These are phyloP conservation scores for Branchinecta lindahli DNA, from an alignment of 1,140 invertebrate species.

Conservation along the genomic window DNA sequence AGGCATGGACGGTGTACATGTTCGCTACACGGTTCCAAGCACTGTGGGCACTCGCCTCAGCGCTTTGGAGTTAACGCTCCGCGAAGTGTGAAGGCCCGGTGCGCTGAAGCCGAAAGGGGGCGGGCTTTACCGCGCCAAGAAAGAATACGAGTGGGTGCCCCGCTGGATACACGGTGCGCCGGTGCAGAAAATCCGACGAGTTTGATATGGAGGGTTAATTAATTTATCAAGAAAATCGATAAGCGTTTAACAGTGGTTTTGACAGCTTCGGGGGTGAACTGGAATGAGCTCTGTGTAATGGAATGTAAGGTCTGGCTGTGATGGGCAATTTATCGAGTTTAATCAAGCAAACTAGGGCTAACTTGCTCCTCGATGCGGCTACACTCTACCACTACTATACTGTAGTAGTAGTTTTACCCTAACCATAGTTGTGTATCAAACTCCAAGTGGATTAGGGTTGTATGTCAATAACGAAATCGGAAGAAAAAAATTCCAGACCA, in stretches of 20 bases:
- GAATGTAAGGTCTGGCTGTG: too few relatives aligned
- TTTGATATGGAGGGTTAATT: neutral
- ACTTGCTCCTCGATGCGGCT: too few relatives aligned
- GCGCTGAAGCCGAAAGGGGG: neutral
- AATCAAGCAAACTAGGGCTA: too few relatives aligned
- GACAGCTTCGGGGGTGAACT: neutral
- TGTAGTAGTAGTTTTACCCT: too few relatives aligned
- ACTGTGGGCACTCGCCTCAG: neutral
- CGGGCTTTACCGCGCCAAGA: neutral
- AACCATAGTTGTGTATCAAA: too few relatives aligned
- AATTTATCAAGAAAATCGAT: constrained; percentile 9
- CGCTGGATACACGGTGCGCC: neutral
- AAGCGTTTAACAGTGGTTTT: neutral
- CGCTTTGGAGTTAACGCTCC: neutral
- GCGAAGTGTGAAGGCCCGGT: neutral
- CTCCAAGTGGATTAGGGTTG: too few relatives aligned
- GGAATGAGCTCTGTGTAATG: too few relatives aligned
- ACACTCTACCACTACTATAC: too few relatives aligned
- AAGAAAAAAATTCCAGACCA: too few relatives aligned
- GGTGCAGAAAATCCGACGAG: neutral
- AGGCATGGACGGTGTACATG: neutral
- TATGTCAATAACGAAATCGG: too few relatives aligned
- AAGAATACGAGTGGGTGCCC: neutral
- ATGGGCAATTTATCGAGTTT: too few relatives aligned
- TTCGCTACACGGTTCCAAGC: constrained; percentile 9